Conservation (phyloP, 1,140 invertebrate species). For the Lithobius niger region DNA sequence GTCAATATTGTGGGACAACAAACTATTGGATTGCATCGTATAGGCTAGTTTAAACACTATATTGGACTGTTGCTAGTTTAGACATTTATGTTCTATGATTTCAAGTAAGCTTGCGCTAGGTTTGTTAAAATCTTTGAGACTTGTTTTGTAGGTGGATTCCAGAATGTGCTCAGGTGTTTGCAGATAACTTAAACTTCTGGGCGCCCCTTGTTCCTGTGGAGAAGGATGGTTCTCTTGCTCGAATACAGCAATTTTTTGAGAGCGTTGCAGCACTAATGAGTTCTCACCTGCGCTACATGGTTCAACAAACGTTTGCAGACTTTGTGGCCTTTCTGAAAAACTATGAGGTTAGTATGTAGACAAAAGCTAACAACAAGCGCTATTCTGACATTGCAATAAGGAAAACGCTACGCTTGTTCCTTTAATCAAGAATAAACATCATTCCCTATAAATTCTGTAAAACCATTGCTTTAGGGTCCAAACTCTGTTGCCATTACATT, state of each 20-base stretch:
- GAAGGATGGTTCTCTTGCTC: constrained; percentile 36
- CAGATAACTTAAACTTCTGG: constrained; percentile 48
- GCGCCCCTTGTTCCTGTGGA: constrained; percentile 47
- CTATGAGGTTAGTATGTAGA: constrained; percentile 41
- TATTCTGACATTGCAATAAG: constrained; percentile 6
- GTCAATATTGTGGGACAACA: no score
- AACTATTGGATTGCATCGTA: no score
- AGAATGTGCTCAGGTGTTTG: constrained; percentile 56
- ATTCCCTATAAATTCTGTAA: constrained; percentile 21
- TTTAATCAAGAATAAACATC: constrained; percentile 8
- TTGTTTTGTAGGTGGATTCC: constrained; percentile 54
- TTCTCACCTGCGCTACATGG: constrained; percentile 54
- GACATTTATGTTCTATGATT: no score
- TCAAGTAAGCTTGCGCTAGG: no score
- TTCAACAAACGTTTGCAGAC: constrained; percentile 62
- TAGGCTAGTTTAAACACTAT: no score
- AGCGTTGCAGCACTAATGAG: constrained; percentile 67
- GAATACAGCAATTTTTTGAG: constrained; percentile 50
- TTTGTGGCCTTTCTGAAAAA: constrained; percentile 50
- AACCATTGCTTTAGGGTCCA: constrained; percentile 2
- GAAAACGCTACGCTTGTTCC: constrained; percentile 9
- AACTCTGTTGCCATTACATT: constrained; percentile 11
- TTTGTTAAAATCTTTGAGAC: constrained; percentile 6
- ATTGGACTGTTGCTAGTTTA: no score
- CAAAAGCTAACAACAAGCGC: neutral